Evolutionary conservation across 2,113 vertebrate species (phyloP), one percentile per base, ranked within the genome.

Genomic region (Brachyhypopomus occidentalis): DNA sequence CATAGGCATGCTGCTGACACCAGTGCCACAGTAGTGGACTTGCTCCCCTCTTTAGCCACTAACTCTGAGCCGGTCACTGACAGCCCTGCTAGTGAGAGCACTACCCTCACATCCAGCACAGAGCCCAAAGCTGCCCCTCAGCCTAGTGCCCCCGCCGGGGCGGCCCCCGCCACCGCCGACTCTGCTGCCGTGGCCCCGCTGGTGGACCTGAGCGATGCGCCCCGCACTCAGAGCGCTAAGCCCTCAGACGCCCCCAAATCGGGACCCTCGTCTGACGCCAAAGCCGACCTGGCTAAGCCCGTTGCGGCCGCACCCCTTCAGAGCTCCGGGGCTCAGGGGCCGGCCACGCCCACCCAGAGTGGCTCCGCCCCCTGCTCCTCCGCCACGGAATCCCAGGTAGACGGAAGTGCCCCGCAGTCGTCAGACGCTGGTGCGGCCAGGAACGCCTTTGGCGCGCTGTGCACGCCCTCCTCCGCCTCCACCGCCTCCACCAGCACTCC

Each of bases 61-160:
- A 98, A 98, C 93, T 98, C 97, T 93, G 95, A 96, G 87, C 94
- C 94, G 78, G 89, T 96, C 80, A 94, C 96, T 88, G 96, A 97
- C 90, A 97, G 95, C 86, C 96, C 96, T 84, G 94, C 95, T 90
- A 97, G 96, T 38, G 95, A 98, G 88, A 94, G 91, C 91, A 96
- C 96, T 76, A 95, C 96, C 45, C 94, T 97, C 87, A 96, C 95
- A 82, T 94, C 94, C 93, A 95, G 94, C 84, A 87, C 89, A 30
- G 80, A 88, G 69, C 89, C 89, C 23, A 79, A 88, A 89, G 52
- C 87, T 2, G 45, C 85, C 36, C 71, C 63, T 48, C 85, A 75
- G 55, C 59, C 91, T 83, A 71, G 75, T 25, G 36, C 72, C 0
- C 70, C 82, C 79, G 63, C 87, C 67, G 83, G n/a, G 83, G 34